Percentiles rank a stretch among this genome's conserved stretches.
Evolutionary conservation across 2,113 vertebrate species (phyloP).

Genomic region (Megaleporinus macrocephalus): DNA sequence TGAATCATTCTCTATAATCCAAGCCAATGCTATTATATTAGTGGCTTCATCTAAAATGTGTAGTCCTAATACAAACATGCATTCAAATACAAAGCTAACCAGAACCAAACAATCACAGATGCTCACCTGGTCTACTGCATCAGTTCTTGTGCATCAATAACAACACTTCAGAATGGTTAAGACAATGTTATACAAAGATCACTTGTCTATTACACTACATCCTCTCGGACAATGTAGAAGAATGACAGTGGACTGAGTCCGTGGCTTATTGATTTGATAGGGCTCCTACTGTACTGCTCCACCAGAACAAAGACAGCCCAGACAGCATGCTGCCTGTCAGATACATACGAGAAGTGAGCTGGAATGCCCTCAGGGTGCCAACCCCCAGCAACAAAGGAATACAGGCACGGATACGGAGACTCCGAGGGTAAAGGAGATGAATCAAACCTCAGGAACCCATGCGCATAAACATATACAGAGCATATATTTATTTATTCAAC

Average conservation of each 20-base stretch:
- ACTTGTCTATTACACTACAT: no score
- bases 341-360: conserved; percentile 28
- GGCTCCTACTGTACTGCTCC: conserved; percentile 30
- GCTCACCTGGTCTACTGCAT: no score
- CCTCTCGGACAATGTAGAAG: background rate
- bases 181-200: no score
- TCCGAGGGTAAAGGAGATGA: conserved; percentile 26
- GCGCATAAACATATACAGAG: conserved; percentile 14
- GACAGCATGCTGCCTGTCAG: conserved; percentile 41
- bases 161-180: no score
- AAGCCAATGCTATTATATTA: conserved; percentile 10
- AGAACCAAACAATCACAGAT: no score
- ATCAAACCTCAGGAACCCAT: background rate
- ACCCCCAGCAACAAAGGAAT: conserved; percentile 53
- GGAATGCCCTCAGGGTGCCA: conserved; percentile 53
- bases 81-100: no score
- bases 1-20: conserved; percentile 29
- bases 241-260: conserved; percentile 16
- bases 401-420: conserved; percentile 16
- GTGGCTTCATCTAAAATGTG: conserved; percentile 12
- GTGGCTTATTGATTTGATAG: conserved; percentile 27
- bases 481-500: conserved; percentile 16
- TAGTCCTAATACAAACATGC: background rate
- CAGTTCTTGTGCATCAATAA: background rate
- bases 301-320: conserved; percentile 48